Evolutionary conservation across 2,888 invertebrate genomes (phyloP).

Genomic region (Eulithis testata): DNA sequence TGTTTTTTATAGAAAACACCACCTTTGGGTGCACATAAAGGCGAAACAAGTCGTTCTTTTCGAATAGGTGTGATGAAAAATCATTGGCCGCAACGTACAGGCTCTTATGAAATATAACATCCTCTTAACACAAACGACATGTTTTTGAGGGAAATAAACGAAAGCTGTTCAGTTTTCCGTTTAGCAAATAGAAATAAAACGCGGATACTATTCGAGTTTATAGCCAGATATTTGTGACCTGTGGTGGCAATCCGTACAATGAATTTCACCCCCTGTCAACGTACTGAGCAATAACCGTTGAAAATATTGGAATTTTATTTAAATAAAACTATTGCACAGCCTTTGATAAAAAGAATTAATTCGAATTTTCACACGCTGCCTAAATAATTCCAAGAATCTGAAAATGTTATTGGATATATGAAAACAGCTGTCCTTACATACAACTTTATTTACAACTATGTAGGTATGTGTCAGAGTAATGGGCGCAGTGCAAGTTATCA

Average conservation of each 20-base stretch:
- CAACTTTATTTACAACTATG: too few relatives aligned
- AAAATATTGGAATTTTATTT: constrained; percentile 73
- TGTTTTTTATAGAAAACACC: too few relatives aligned
- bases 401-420: too few relatives aligned
- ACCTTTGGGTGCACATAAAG: too few relatives aligned
- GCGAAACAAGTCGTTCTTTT: too few relatives aligned
- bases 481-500: too few relatives aligned
- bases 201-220: constrained; percentile 31
- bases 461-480: too few relatives aligned
- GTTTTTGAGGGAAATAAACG: constrained; percentile 36
- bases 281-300: constrained; percentile 58
- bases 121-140: constrained; percentile 45
- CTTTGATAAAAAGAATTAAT: constrained; percentile 3
- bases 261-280: constrained; percentile 58
- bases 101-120: constrained; percentile 53
- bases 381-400: constrained; percentile 5
- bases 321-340: constrained; percentile 63
- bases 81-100: constrained; percentile 55
- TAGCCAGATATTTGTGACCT: constrained; percentile 30
- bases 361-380: background rate
- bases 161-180: constrained; percentile 40
- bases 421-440: too few relatives aligned
- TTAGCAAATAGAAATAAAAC: constrained; percentile 42
- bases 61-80: too few relatives aligned
- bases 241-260: constrained; percentile 44